Evolutionary conservation across 1,140 invertebrate species (phyloP), one percentile per base, ranked within the genome.

Genomic region (Mylabris phalerata): DNA sequence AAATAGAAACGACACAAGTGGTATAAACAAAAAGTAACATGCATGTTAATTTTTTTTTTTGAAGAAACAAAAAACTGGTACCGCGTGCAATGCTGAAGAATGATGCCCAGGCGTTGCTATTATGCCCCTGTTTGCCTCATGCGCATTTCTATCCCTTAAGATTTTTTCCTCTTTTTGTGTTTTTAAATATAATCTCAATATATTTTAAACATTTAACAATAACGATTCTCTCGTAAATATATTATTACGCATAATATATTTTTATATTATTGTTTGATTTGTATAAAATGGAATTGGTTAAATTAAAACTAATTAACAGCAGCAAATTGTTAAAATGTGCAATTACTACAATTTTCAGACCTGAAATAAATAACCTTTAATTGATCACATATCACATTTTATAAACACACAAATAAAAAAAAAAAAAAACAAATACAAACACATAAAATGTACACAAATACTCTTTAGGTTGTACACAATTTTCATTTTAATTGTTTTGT

Each of bases 11-110:
- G 56, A 67, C 61, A 69, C 57, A 67, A 62, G 55, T 66, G 66
- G 58, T 43, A 57, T 32, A 4, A 40, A 27, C 32, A 55, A 44
- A 57, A 32, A 55, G 55, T 57, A 50, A 54, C 63, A 66, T 66
- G 63, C 63, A 62, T 62, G 55, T 67, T 67, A 64, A 32, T 32
- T 32, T 32, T 13, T 13, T 13, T 13, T 19, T 1, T 5, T 32
- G 7, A 32, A 32, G 7, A 32, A 32, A 32, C 7, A 32, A 32
- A 32, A 48, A 66, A 45, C 61, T 61, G 66, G 66, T 66, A 64
- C 57, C 63, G 67, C 63, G 67, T 67, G 67, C 67, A 67, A 64
- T 68, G 64, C 64, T 66, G 56, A 66, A 32, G 32, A 32, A 67
- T 62, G 62, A 61, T 64, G 66, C 66, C 65, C 66, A 64, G 64